A percentile compares a stretch with the other conserved stretches of the same genome.
phyloP scores from a whole-genome alignment of 2,113 vertebrate genomes.

The Crotalus horridus region DNA sequence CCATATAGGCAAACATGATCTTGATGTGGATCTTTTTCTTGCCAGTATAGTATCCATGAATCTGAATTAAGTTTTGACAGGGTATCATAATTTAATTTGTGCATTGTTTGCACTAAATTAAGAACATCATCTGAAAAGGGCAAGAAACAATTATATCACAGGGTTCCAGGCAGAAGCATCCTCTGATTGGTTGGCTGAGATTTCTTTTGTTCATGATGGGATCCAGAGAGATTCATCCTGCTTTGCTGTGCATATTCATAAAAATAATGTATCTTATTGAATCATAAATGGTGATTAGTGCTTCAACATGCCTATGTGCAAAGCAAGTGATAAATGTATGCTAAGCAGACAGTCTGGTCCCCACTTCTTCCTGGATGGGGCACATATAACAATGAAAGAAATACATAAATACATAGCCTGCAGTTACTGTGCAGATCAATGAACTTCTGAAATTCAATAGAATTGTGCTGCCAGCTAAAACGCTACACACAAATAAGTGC shows the following conservation, averaged over 20 bases:
- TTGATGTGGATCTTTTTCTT: too few relatives aligned
- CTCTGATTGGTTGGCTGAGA: constrained; percentile 39
- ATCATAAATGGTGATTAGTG: constrained; percentile 12
- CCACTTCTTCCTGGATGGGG: background rate
- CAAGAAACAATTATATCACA: constrained; percentile 37
- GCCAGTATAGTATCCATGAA: background rate
- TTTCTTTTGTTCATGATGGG: constrained; percentile 31
- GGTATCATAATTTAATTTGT: background rate
- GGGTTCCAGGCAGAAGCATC: constrained; percentile 15
- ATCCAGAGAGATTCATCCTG: constrained; percentile 40
- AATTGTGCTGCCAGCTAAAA: background rate
- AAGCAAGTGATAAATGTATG: constrained; percentile 3
- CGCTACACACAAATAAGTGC: background rate
- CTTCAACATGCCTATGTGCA: rapidly evolving
- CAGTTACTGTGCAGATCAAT: constrained; percentile 8
- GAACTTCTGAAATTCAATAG: background rate
- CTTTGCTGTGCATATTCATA: constrained; percentile 43
- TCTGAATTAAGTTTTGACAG: background rate
- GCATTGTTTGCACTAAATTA: constrained; percentile 8
- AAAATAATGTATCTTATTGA: background rate
- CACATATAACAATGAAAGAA: background rate
- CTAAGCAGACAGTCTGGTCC: background rate
- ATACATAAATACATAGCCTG: rapidly evolving
- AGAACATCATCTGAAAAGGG: constrained; percentile 20
- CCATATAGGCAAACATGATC: background rate